Evolutionary conservation across 2,888 invertebrate species (phyloP).

Genomic region (Amorpha juglandis): DNA sequence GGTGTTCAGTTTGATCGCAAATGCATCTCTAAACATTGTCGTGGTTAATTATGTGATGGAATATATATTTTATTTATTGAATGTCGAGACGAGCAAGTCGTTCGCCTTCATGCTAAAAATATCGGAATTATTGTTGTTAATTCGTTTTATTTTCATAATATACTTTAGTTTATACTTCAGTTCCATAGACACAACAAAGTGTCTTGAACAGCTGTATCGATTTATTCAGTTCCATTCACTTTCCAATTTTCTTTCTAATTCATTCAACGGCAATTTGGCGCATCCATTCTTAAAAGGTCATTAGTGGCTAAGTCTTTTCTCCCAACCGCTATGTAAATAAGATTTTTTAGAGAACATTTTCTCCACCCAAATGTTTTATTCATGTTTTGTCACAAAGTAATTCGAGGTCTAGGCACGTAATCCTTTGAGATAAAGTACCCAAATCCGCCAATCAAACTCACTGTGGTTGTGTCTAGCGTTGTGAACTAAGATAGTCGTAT

Average conservation of each 20-base stretch:
- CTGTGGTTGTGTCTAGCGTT: slow-evolving; percentile 11
- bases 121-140: no score
- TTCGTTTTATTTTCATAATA: no score
- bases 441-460: slow-evolving; percentile 21
- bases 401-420: slow-evolving; percentile 22
- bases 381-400: slow-evolving; percentile 24
- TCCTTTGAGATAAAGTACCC: slow-evolving; percentile 23
- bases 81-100: no score
- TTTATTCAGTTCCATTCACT: slow-evolving; percentile 10
- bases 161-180: not conserved
- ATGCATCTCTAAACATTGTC: slow-evolving; percentile 25
- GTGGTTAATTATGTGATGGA: slow-evolving; percentile 3
- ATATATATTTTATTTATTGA: no score
- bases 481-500: slow-evolving; percentile 14
- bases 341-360: slow-evolving; percentile 21
- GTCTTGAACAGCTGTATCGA: not conserved
- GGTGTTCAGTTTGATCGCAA: slow-evolving; percentile 37
- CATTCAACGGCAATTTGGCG: slow-evolving; percentile 20
- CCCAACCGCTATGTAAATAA: slow-evolving; percentile 16
- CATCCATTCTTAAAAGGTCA: slow-evolving; percentile 22
- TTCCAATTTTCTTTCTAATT: slow-evolving; percentile 13
- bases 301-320: slow-evolving; percentile 9
- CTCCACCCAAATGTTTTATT: slow-evolving; percentile 17
- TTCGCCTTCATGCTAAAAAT: no score
- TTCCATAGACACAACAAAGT: not conserved